Conservation (phyloP, 2,888 invertebrate genomes). For the Sipha maydis region DNA sequence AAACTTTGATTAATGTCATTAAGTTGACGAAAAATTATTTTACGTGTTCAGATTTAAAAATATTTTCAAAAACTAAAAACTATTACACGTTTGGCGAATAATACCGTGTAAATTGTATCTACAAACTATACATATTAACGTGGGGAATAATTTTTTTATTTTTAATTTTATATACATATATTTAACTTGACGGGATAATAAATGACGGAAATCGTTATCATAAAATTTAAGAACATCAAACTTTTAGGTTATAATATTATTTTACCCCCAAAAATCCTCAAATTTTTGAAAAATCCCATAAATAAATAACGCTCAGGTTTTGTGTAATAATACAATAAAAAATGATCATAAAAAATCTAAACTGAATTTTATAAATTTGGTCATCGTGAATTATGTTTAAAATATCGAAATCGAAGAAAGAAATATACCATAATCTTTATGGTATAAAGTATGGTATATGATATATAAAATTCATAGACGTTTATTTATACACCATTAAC, state of each 20-base stretch:
- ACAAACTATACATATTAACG: background rate
- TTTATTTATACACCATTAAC: too few species aligned
- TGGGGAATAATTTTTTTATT: background rate
- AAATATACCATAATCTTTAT: too few species aligned
- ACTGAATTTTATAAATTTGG: background rate
- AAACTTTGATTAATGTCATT: too few species aligned
- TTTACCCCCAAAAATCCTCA: background rate
- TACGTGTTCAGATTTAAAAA: too few species aligned
- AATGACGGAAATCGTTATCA: background rate
- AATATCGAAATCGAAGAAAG: background rate
- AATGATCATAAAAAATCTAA: background rate
- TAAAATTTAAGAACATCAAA: background rate
- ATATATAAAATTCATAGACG: too few species aligned
- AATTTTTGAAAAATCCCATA: background rate
- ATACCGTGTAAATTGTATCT: too few species aligned
- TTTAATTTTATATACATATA: background rate
- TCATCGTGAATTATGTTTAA: background rate
- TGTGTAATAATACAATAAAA: background rate
- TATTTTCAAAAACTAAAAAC: too few species aligned
- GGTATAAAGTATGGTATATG: too few species aligned
- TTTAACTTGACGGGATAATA: background rate
- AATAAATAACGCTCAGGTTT: background rate
- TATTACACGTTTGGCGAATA: too few species aligned
- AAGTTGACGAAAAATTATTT: too few species aligned
- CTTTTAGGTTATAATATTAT: slow-evolving; percentile 4